Conservation (phyloP, 2,113 vertebrate genomes). For the Hoplias malabaricus region DNA sequence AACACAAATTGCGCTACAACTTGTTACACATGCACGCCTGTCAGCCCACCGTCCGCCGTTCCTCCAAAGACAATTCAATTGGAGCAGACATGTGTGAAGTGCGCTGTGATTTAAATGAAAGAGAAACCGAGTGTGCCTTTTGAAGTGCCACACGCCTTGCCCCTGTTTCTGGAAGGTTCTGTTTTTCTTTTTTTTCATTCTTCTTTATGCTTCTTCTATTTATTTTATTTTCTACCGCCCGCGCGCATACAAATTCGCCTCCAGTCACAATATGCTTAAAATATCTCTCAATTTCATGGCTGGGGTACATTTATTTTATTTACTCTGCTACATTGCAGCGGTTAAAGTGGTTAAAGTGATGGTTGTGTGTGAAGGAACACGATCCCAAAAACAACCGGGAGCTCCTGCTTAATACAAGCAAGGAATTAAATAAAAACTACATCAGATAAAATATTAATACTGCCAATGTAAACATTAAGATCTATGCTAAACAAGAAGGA, state of each 20-base stretch:
- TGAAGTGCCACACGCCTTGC: neutral
- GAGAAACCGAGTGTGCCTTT: neutral
- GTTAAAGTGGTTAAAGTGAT: neutral
- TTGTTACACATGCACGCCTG: slow-evolving; percentile 50
- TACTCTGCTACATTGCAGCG: neutral
- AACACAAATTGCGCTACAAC: slow-evolving; percentile 51
- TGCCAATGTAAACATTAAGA: too few relatives aligned
- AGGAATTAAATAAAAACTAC: too few relatives aligned
- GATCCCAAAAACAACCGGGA: neutral
- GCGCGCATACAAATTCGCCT: neutral
- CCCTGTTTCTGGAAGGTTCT: neutral
- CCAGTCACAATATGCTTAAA: slow-evolving; percentile 1
- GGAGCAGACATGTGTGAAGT: slow-evolving; percentile 49
- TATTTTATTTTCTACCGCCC: neutral
- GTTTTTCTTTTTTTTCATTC: neutral
- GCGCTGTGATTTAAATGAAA: slow-evolving; percentile 42
- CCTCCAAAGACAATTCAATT: slow-evolving; percentile 54
- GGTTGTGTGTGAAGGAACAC: neutral
- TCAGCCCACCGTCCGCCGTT: slow-evolving; percentile 54
- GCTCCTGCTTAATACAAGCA: too few relatives aligned
- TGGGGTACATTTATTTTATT: neutral
- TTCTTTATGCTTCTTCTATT: neutral
- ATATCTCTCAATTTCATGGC: neutral
- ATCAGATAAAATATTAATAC: too few relatives aligned
- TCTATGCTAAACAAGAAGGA: too few relatives aligned